Conservation (phyloP, 2,113 vertebrate genomes). For the Saimiri boliviensis region DNA sequence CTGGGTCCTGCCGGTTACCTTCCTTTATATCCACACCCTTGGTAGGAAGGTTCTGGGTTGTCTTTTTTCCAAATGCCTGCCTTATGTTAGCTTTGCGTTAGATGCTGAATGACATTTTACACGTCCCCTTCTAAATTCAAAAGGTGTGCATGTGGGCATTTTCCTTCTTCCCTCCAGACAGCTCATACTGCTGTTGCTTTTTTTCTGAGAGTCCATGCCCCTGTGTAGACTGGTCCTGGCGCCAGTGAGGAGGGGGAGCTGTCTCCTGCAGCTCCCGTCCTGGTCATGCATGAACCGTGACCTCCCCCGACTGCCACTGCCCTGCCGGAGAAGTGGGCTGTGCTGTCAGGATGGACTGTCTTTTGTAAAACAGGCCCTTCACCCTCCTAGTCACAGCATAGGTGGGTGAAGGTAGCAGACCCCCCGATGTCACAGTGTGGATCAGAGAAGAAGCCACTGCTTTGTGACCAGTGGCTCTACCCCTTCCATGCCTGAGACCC, state of each 20-base stretch:
- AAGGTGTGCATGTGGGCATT: rapidly evolving
- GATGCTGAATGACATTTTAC: neutral
- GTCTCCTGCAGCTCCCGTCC: neutral
- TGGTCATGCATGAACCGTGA: rapidly evolving
- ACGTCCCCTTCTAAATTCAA: neutral
- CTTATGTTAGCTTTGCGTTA: neutral
- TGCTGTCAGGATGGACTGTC: neutral
- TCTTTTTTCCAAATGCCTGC: rapidly evolving
- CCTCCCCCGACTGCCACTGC: rapidly evolving
- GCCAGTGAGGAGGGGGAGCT: neutral
- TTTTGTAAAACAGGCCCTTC: neutral
- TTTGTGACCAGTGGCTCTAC: rapidly evolving
- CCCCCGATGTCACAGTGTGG: neutral
- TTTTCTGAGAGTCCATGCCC: neutral
- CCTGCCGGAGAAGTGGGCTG: neutral
- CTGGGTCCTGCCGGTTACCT: neutral
- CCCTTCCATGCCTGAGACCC: neutral
- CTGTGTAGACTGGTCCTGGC: neutral
- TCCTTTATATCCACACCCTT: rapidly evolving
- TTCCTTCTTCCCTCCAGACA: neutral
- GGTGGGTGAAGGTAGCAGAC: too few relatives aligned
- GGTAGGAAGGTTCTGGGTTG: too few relatives aligned
- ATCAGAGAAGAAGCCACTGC: rapidly evolving
- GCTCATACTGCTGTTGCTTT: too few relatives aligned
- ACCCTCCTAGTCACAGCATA: neutral